Base-by-base conservation (phyloP, 2,888 invertebrate species). In the Drosophila formosana region DNA sequence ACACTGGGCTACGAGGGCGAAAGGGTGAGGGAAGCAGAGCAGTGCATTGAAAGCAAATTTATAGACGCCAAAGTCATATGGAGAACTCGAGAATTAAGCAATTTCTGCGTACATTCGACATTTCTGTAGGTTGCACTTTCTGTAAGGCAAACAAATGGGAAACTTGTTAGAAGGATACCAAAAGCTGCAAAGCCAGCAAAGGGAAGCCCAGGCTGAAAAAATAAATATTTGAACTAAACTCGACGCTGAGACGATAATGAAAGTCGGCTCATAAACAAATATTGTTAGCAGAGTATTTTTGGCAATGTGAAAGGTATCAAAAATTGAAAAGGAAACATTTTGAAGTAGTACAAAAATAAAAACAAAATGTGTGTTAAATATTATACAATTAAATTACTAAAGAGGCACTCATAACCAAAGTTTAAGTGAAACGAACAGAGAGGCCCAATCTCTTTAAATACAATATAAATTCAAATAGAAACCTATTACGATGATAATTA, bases 31-130 rank as follows among this genome's bases (percentile, higher is more conserved):
- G n/a, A 30, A 37, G 62, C 18, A 46, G 50, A 53, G 25, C 5
- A 66, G 45, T 49, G 64, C 78, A 88, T 86, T 88, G 83, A 83
- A 80, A 58, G 73, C 61, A 80, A 83, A 88, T 84, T 86, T 84
- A 88, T 84, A 80, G 68, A 37, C 55, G 57, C 78, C 66, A 82
- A 83, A 82, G 78, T 77, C 83, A 82, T 80, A 88, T 88, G 86
- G 72, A 88, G 86, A 88, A 75, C 67, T 88, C 69, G 49, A 75
- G 75, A 88, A 83, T 84, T 86, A 78, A 75, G 75, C 78, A 75
- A 74, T 69, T 74, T 70, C 62, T 72, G 60, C 45, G 23, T 46
- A 45, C 62, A 66, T 66, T 73, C 2, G 18, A 43, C 9, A 18
- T 61, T 51, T 55, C 58, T 72, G 25, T 25, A 18, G 34, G 11